Evolutionary conservation across 1,140 invertebrate genomes (phyloP), one percentile per base, ranked within the genome.

Genomic region (Bombus consobrinus): DNA sequence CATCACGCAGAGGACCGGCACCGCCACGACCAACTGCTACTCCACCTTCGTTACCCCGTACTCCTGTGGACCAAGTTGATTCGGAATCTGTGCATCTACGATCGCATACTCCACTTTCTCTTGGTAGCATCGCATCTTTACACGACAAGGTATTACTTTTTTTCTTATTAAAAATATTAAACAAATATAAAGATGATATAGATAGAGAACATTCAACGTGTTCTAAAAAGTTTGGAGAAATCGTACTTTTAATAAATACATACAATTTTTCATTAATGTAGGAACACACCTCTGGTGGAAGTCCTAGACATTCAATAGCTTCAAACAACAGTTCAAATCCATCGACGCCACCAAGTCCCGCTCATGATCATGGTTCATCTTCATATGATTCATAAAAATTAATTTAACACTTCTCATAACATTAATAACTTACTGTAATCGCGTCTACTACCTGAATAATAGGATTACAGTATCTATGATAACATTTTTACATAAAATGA

Each of bases 301-400:
- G 96, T 92, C 97, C 97, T 62, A 96, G 97, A 79, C 97, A 97
- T 93, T 98, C 97, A 64, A 97, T 98, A 90, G 97, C 97, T 43
- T 98, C 97, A 66, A 98, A 98, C 94, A 98, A 97, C 94, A 97
- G 97, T 95, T 97, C 97, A 91, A 97, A 97, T 94, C 95, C 97
- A 87, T 97, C 97, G 82, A 97, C 97, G 85, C 97, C 97, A 81
- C 97, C 97, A 41, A 97, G 97, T 92, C 97, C 97, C 57, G 96
- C 96, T 87, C 96, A 96, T 83, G 97, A 97, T 93, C 97, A 97
- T 91, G 97, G 96, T 89, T 97, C 97, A 91, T 97, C 97, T 39
- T 97, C 96, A 87, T 97, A 97, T 87, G 97, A 97, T 93, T 95
- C 95, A 62, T 95, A 94, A 93, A 85, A 66, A 62, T 93, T 83